Conservation (phyloP, 2,888 invertebrate species). For the Drosophila pseudotakahashii region DNA sequence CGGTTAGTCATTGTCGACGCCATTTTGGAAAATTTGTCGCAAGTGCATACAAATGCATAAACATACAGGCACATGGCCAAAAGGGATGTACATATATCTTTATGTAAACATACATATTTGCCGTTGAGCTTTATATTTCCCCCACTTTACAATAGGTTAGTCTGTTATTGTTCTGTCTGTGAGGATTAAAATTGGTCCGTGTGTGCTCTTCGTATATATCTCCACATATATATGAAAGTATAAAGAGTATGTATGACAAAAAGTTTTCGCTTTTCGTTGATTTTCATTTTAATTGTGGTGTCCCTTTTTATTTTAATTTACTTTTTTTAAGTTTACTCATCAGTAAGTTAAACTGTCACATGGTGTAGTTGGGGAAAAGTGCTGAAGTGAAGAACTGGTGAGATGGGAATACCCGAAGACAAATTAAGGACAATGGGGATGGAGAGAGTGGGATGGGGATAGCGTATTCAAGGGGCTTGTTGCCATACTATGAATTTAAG, state of each 20-base stretch:
- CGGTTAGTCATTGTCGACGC: constrained; percentile 40
- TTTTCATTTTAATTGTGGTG: constrained; percentile 71
- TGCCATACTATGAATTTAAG: too few relatives aligned
- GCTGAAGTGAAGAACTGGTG: background rate
- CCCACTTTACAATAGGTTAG: constrained; percentile 77
- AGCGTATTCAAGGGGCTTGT: background rate
- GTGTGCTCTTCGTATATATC: constrained; percentile 12
- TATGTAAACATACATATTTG: constrained; percentile 24
- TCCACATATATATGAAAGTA: background rate
- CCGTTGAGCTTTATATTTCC: constrained; percentile 46
- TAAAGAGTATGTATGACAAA: constrained; percentile 44
- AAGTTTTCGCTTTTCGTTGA: constrained; percentile 75
- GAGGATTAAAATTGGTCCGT: constrained; percentile 15
- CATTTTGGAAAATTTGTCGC: constrained; percentile 49
- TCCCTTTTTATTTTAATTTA: constrained; percentile 25
- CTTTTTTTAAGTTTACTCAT: constrained; percentile 13
- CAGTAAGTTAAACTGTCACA: constrained; percentile 4
- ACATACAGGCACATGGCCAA: constrained; percentile 4
- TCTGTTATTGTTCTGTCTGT: constrained; percentile 71
- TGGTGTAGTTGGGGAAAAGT: background rate
- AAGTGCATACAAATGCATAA: constrained; percentile 27
- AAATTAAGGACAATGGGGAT: constrained; percentile 3
- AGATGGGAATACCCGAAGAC: background rate
- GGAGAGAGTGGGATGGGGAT: background rate
- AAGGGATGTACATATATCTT: constrained; percentile 19